Evolutionary conservation across 1,140 invertebrate species (phyloP), one percentile per base, ranked within the genome.

Genomic region (Drosophila pseudoananassae): DNA sequence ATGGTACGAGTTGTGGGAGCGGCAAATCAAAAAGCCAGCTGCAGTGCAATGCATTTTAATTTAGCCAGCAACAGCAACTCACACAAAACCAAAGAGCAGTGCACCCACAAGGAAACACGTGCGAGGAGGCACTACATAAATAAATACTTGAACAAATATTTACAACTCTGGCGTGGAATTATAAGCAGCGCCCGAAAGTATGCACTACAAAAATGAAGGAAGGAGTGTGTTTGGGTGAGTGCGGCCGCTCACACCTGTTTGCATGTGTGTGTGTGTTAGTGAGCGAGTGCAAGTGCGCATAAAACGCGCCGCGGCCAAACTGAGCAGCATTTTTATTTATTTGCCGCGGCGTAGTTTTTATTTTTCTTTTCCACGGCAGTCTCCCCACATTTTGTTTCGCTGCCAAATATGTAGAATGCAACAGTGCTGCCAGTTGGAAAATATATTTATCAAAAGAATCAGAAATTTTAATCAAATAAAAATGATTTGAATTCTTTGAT

Each of bases 131-230:
- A 78, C 83, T 87, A 82, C 66, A 87, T 87, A 87, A 87, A 87
- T 87, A 87, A 87, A 88, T 87, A 87, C 83, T 87, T 88, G 82
- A 87, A 81, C 71, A 87, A 87, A 87, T 77, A 87, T 87, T 87
- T 82, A 82, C 83, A 88, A 87, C 83, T 88, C 65, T 75, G 65
- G 70, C 75, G 71, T 82, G 54, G 82, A 88, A 87, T 87, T 87
- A 87, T 88, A 87, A 87, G 75, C 82, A 87, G 82, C 54, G 61
- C 58, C 74, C 64, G 75, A 82, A 87, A 82, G 74, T 87, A 88
- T 88, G 82, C 78, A 63, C 75, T 78, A 57, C 54, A 82, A 68
- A 70, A 85, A 87, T 88, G 82, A 85, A 68, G 76, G 71, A 36
- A 56, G 73, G 7, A 54, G 31, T 25, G 31, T 45, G 40, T 20